Evolutionary conservation across 2,113 vertebrate species (phyloP).

Genomic region (Nibea albiflora): DNA sequence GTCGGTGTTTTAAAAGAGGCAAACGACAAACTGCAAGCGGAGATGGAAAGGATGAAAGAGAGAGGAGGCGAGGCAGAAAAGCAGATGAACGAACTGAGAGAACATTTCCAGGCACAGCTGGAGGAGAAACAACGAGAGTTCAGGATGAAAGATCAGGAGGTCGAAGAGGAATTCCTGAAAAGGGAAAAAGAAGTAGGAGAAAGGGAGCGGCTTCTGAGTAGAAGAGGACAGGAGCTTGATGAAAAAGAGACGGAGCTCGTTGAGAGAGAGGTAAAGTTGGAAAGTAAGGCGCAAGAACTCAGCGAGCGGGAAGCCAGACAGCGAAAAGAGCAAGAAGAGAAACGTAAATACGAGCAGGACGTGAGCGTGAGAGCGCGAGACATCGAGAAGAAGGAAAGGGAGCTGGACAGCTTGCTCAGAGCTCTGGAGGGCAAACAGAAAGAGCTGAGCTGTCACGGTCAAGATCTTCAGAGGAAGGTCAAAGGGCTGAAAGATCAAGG

Average conservation of each 20-base stretch:
- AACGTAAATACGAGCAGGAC: conserved; percentile 11
- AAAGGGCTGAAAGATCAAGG: conserved; percentile 73
- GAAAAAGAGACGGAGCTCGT: conserved; percentile 45
- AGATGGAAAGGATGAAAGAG: conserved; percentile 52
- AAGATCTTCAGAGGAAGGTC: conserved; percentile 70
- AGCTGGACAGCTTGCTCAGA: conserved; percentile 56
- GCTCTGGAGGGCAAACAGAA: conserved; percentile 66
- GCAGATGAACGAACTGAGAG: conserved; percentile 53
- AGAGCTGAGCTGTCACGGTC: conserved; percentile 68
- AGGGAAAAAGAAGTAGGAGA: conserved; percentile 30
- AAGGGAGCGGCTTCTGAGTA: conserved; percentile 37
- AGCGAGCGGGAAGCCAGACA: conserved; percentile 29
- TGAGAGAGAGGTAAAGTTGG: conserved; percentile 21
- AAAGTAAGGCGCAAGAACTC: conserved; percentile 56
- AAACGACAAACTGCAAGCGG: conserved; percentile 41
- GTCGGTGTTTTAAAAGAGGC: conserved; percentile 33
- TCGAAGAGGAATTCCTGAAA: conserved; percentile 29
- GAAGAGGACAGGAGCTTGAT: conserved; percentile 4
- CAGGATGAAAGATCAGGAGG: conserved; percentile 31
- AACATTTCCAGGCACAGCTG: conserved; percentile 20
- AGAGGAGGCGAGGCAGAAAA: conserved; percentile 4
- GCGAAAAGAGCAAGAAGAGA: conserved; percentile 37
- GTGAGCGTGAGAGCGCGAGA: conserved; percentile 10
- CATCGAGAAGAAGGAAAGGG: conserved; percentile 45
- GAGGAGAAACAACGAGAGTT: conserved; percentile 43